Conservation (phyloP, 2,797 vertebrate genomes). For the Anniella stebbinsi region DNA sequence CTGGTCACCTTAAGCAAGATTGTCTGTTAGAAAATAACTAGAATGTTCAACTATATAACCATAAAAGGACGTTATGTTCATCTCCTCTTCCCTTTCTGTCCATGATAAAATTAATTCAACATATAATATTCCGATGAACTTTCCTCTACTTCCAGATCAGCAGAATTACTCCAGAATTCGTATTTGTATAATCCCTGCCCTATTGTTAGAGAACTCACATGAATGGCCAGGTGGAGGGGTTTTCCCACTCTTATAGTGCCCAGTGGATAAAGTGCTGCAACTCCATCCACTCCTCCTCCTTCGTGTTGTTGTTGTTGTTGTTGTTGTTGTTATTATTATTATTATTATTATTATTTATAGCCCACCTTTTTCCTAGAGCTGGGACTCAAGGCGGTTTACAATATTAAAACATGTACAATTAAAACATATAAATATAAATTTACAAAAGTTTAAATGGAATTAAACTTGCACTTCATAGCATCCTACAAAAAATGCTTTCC, state of each 20-base stretch:
- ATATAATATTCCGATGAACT: constrained; percentile 8
- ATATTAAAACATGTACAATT: too few species aligned
- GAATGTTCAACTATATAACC: neutral
- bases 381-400: too few species aligned
- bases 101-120: neutral
- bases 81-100: neutral
- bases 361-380: too few species aligned
- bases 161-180: constrained; percentile 5
- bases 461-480: too few species aligned
- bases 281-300: neutral
- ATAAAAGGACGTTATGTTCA: constrained; percentile 3
- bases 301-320: too few species aligned
- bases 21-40: neutral
- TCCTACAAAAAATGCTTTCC: neutral
- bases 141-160: constrained; percentile 23
- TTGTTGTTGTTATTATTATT: too few species aligned
- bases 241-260: neutral
- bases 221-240: neutral
- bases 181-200: neutral
- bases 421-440: too few species aligned
- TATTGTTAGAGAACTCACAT: constrained; percentile 16
- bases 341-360: too few species aligned
- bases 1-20: too few species aligned
- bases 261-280: neutral
- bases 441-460: too few species aligned